These are phyloP conservation scores for Manduca sexta DNA, from an alignment of 1,140 invertebrate genomes.

Conservation along the genomic window DNA sequence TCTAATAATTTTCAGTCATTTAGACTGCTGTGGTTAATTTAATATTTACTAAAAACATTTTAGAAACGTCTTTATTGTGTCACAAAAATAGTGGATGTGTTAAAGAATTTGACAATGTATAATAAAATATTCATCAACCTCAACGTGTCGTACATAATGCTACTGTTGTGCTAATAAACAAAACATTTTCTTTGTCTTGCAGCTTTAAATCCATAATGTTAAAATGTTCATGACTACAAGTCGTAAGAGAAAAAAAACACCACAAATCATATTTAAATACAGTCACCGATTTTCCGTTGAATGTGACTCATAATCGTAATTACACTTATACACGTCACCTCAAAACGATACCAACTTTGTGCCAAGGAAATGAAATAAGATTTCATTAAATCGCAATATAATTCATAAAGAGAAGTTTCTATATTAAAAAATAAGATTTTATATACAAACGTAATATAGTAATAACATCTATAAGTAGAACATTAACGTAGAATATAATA, in stretches of 20 bases:
- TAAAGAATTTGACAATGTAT: no score
- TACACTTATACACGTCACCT: not conserved
- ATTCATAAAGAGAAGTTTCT: slow-evolving; percentile 37
- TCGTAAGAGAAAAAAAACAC: not conserved
- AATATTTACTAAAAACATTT: no score
- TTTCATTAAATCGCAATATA: slow-evolving; percentile 43
- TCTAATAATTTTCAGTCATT: no score
- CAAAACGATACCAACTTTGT: not conserved
- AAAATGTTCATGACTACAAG: not conserved
- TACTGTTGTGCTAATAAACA: no score
- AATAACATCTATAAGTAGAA: slow-evolving; percentile 51
- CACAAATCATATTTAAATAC: not conserved
- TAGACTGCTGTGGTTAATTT: no score
- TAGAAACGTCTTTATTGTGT: no score
- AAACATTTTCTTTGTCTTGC: no score
- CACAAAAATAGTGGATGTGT: no score
- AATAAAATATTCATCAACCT: no score
- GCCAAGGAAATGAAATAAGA: not conserved
- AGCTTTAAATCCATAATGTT: not conserved
- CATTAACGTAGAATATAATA: slow-evolving; percentile 42
- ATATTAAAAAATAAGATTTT: slow-evolving; percentile 53
- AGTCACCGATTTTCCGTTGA: not conserved
- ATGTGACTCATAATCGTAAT: not conserved
- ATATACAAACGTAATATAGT: slow-evolving; percentile 49
- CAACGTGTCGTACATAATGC: no score